Base-by-base conservation (phyloP, 2,797 vertebrate genomes). In the Cynopterus sphinx region DNA sequence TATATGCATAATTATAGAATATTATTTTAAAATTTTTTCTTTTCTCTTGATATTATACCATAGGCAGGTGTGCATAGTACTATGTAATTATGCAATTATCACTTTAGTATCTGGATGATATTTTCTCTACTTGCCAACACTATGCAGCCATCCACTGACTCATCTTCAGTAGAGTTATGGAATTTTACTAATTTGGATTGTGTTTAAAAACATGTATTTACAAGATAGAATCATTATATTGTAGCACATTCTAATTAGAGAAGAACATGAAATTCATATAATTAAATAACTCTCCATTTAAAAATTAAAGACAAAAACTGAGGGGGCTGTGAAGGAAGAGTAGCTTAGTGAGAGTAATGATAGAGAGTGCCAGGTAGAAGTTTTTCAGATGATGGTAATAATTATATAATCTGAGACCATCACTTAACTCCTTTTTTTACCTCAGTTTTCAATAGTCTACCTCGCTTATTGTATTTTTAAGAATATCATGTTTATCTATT, bases 101-200 rank as follows among this genome's bases (percentile, higher is more conserved):
- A 92, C 81, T 84, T 94, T 77, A 33, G 31, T 81, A 39, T 51
- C 0, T 55, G 21, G 41, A 63, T 92, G 10, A 59, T 79, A 95
- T 39, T 73, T 79, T 87, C 5, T 90, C 65, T 53, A 17, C 19
- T 74, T 81, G 8, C 33, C 55, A 94, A n/a, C n/a, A 24, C 13
- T 78, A 22, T 4, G 6, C 65, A 41, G 6, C 31, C 3, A 82
- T 28, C 10, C 6, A 57, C n/a, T 24, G 12, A 77, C 39, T 95
- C 4, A 36, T 10, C 15, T 70, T 94, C 31, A 46, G 10, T n/a
- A 75, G 49, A 70, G 5, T 9, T 92, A 10, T 46, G 6, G 9
- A 36, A 53, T 92, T 70, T 79, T 74, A 39, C 46, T 22, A 70
- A 2, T 57, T 92, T 9, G 11, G 1, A 2, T 33, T 74, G 24